These are phyloP conservation scores for Pungitius pungitius DNA, from an alignment of 2,113 vertebrate species.

Conservation along the genomic window DNA sequence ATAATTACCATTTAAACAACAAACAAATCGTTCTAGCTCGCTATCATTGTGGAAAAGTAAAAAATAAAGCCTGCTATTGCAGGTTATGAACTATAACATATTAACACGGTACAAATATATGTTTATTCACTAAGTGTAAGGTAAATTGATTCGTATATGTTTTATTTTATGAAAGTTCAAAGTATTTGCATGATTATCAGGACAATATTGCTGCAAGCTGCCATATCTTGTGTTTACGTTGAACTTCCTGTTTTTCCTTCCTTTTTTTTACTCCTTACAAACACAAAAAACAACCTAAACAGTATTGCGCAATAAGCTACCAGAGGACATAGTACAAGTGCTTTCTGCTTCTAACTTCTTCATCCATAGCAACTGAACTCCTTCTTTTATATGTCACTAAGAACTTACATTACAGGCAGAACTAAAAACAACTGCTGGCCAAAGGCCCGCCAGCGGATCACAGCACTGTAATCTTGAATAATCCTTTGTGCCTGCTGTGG, in stretches of 20 bases:
- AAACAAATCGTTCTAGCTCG: background rate
- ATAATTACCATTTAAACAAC: conserved; percentile 4
- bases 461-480: conserved; percentile 42
- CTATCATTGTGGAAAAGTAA: background rate
- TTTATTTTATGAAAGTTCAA: background rate
- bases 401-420: conserved; percentile 10
- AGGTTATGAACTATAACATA: background rate
- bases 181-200: background rate
- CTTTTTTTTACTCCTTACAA: background rate
- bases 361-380: background rate
- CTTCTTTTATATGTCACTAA: background rate
- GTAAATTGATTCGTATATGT: background rate
- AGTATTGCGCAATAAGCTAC: background rate
- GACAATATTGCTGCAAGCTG: background rate
- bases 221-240: background rate
- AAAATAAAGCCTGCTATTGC: background rate
- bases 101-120: background rate
- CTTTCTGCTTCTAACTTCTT: background rate
- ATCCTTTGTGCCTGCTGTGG: conserved; percentile 37
- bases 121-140: background rate
- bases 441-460: conserved; percentile 20
- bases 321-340: background rate
- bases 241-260: conserved; percentile 3
- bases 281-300: background rate
- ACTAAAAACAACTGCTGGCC: conserved; percentile 14